Conservation (phyloP, 1,140 invertebrate genomes). For the Lanistes nyassanus region DNA sequence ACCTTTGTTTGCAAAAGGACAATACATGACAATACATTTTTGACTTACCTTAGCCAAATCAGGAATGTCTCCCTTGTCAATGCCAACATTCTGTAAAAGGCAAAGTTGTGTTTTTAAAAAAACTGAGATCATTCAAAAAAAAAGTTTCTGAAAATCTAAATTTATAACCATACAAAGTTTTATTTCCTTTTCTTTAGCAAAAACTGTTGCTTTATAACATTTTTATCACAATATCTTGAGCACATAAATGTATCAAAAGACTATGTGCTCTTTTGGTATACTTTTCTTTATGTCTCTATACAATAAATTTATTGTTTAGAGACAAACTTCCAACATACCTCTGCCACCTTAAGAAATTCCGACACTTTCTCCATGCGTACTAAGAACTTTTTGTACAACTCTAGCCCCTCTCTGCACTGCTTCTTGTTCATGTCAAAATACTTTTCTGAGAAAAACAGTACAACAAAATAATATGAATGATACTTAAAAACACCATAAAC, state of each 20-base stretch:
- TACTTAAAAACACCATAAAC: too few relatives aligned
- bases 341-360: constrained; percentile 97
- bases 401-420: constrained; percentile 92
- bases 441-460: constrained; percentile 70
- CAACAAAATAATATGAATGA: too few relatives aligned
- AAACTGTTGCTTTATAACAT: too few relatives aligned
- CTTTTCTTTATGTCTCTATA: too few relatives aligned
- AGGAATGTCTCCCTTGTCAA: constrained; percentile 98
- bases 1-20: too few relatives aligned
- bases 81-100: constrained; percentile 89
- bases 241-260: too few relatives aligned
- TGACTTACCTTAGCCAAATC: constrained; percentile 89
- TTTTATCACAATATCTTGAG: too few relatives aligned
- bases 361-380: constrained; percentile 98
- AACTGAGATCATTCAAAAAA: neutral
- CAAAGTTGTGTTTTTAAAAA: constrained; percentile 22
- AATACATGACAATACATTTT: too few relatives aligned
- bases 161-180: neutral
- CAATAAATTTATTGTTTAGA: too few relatives aligned
- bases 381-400: constrained; percentile 99
- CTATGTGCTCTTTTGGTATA: too few relatives aligned
- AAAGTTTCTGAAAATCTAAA: neutral
- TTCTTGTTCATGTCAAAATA: constrained; percentile 99
- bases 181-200: too few relatives aligned
- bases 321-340: constrained; percentile 72